Percentiles rank a stretch among this genome's conserved stretches.
Evolutionary conservation across 2,797 vertebrate genomes (phyloP).

Genomic region (Rhynchotus rufescens): DNA sequence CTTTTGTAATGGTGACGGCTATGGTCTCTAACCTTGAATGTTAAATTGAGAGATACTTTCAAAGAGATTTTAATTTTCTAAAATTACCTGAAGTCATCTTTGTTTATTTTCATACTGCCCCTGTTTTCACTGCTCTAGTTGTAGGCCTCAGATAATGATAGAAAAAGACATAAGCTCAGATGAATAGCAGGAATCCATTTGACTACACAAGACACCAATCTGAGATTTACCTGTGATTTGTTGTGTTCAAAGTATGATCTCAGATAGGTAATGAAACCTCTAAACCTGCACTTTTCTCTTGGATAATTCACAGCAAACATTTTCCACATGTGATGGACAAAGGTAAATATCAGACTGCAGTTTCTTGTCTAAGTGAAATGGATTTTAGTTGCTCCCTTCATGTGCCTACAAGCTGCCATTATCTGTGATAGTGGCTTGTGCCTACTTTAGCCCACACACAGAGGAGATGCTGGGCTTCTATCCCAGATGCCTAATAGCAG

Average conservation of each 20-base stretch:
- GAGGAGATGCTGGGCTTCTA: conserved; percentile 55
- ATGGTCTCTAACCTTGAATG: not conserved
- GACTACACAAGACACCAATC: conserved; percentile 57
- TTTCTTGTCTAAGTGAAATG: conserved; percentile 63
- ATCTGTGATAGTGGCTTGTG: conserved; percentile 51
- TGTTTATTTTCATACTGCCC: not conserved
- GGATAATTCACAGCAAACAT: conserved; percentile 77
- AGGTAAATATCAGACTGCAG: conserved; percentile 73
- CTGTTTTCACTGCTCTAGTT: not conserved
- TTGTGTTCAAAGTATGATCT: conserved; percentile 50
- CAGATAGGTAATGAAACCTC: conserved; percentile 52
- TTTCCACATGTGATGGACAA: conserved; percentile 64
- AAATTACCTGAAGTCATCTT: not conserved
- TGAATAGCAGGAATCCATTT: conserved; percentile 67
- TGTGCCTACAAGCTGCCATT: conserved; percentile 61
- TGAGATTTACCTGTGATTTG: conserved; percentile 59
- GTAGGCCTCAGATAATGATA: not conserved
- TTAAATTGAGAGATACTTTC: not conserved
- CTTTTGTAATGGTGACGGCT: not conserved
- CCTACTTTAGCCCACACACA: conserved; percentile 50
- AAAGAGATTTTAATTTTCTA: not conserved
- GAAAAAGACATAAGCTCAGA: conserved; percentile 37
- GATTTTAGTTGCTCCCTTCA: conserved; percentile 64
- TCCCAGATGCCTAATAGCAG: conserved; percentile 58
- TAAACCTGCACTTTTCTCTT: conserved; percentile 68